Base-by-base conservation (phyloP, 92 coral and sea anemone genomes). In the Porites lobata region DNA sequence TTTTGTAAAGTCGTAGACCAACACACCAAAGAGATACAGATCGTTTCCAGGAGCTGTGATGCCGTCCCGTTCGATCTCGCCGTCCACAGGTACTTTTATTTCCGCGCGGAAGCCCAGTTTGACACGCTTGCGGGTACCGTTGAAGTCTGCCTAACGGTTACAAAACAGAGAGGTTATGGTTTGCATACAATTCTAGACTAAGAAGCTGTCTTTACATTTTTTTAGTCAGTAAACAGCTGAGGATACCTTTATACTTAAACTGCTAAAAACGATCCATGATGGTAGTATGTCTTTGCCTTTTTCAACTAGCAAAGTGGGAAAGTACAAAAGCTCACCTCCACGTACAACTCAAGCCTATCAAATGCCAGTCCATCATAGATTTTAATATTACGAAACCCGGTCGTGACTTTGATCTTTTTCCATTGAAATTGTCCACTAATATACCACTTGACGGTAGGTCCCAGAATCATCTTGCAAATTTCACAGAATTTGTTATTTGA, bases 41-140 rank as follows among this genome's bases (percentile, higher is more conserved):
- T 96, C 99, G 12, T 90, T 96, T 17, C 92, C 85, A 9, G 99
- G 98, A 1, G 92, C 96, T 57, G 81, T 78, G 59, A 97, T 92
- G 6, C 99, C 99, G 82, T 97, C 98, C 12, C 99, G 93, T 76
- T 96, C 94, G 61, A 97, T 89, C 47, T 94, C 96, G 12, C 96
- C 98, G 32, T 97, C 95, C 38, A 97, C 98, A 17, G 99, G 98
- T n/a, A 97, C 87, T 63, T 94, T 95, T 19, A 97, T 88, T 76
- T 97, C 99, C 0, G 92, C 99, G 6, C 90, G 88, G 87, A 98
- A 98, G 13, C 99, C 99, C 5, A 98, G 87, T 59, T 94, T 96
- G 67, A 83, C 70, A 47, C 88, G 90, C 13, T 53, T 92, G 7
- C 66, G n/a, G 2, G 96, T 90, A 13, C 76, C 83, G 69, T 98